Evolutionary conservation across 2,113 vertebrate genomes (phyloP).

Genomic region (Ceuthmochares aereus): DNA sequence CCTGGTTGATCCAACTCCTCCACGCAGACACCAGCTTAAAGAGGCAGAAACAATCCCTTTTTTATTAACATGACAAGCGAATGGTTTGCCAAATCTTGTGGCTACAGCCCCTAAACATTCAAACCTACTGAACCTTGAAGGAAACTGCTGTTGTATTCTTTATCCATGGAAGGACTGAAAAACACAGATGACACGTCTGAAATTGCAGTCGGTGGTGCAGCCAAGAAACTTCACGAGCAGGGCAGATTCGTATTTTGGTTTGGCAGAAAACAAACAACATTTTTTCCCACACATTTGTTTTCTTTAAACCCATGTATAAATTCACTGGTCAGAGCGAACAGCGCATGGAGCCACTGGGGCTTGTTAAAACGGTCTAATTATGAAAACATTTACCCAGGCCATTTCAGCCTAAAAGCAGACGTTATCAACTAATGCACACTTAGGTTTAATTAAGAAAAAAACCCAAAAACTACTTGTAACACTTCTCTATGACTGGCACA

Average conservation of each 20-base stretch:
- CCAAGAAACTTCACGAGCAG: conserved; percentile 34
- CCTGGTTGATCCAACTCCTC: conserved; percentile 16
- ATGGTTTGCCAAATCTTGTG: conserved; percentile 50
- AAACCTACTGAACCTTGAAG: conserved; percentile 58
- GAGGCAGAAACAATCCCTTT: conserved; percentile 56
- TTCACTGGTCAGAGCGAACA: conserved; percentile 33
- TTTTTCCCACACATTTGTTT: conserved; percentile 47
- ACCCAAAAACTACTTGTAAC: background rate
- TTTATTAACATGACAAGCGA: conserved; percentile 52
- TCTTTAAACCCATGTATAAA: conserved; percentile 50
- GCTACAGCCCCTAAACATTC: conserved; percentile 43
- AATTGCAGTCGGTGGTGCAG: conserved; percentile 1
- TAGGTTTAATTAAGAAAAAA: conserved; percentile 1
- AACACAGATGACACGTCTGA: conserved; percentile 50
- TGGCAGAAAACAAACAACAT: conserved; percentile 38
- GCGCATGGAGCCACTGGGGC: conserved; percentile 40
- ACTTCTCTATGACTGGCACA: background rate
- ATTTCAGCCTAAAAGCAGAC: conserved; percentile 35
- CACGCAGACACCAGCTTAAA: conserved; percentile 28
- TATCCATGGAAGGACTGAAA: conserved; percentile 34
- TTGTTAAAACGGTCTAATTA: conserved; percentile 46
- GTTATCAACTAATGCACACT: conserved; percentile 20
- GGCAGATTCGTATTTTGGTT: conserved; percentile 34
- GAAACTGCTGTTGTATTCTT: conserved; percentile 51
- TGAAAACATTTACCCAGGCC: conserved; percentile 15